These are phyloP conservation scores for Pseudomyrmex pallidus DNA, from an alignment of 1,140 invertebrate genomes.

Conservation along the genomic window DNA sequence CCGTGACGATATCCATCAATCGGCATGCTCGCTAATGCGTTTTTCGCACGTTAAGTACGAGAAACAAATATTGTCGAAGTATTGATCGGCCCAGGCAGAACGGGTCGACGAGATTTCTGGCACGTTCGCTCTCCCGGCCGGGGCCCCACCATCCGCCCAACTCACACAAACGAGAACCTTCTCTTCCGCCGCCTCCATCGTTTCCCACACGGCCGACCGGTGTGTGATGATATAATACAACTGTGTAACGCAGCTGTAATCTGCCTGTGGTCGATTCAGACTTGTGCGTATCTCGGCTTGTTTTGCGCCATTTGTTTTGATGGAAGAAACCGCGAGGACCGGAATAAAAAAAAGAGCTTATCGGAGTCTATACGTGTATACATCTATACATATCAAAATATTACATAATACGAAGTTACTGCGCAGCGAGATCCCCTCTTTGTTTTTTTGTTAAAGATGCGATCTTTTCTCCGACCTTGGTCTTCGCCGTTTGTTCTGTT, in stretches of 20 bases:
- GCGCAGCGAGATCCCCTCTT: background rate
- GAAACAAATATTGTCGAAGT: slow-evolving; percentile 60
- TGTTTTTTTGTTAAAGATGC: no score
- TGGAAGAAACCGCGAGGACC: background rate
- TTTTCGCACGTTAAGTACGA: background rate
- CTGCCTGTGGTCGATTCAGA: background rate
- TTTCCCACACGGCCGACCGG: slow-evolving; percentile 32
- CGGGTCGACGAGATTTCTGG: slow-evolving; percentile 78
- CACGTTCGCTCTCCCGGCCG: slow-evolving; percentile 76
- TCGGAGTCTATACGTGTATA: background rate
- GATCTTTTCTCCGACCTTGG: background rate
- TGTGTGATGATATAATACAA: slow-evolving; percentile 49
- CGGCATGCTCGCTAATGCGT: accelerated
- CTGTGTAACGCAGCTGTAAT: slow-evolving; percentile 26
- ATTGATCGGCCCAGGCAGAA: slow-evolving; percentile 78
- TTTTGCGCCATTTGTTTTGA: background rate
- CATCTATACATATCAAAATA: no score
- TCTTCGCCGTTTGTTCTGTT: background rate
- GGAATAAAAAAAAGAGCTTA: background rate
- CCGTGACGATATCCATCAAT: background rate
- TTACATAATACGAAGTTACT: no score
- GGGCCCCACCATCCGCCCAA: slow-evolving; percentile 74
- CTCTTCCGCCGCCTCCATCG: slow-evolving; percentile 16
- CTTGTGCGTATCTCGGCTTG: slow-evolving; percentile 7
- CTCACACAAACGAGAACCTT: slow-evolving; percentile 1